Evolutionary conservation across 2,113 vertebrate species (phyloP), one percentile per base, ranked within the genome.

Genomic region (Poeciliopsis retropinna): DNA sequence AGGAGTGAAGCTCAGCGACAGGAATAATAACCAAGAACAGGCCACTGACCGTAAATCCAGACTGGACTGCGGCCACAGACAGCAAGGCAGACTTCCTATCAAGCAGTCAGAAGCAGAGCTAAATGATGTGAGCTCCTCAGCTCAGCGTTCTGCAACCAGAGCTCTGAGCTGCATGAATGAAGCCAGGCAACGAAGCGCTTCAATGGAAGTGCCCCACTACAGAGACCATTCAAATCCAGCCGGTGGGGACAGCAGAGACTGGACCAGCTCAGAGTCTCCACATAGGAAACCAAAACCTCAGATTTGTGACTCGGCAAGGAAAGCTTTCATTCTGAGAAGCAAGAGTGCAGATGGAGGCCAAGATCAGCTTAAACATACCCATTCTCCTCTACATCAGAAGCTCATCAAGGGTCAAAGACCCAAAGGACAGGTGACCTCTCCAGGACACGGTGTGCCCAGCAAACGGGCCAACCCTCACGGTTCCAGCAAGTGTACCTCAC

Each of bases 111-210:
- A 88, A 73, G 57, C 54, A 31, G 81, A 67, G 19, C 12, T 64
- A 19, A 79, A 64, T 37, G 76, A 89, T 7, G 5, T 64, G 28
- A 81, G 39, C 11, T 72, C 77, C 32, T 92, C 94, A 15, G 83
- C 96, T 88, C 94, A 94, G 82, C 94, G 95, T 83, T 89, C 91
- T 75, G 95, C 94, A 72, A 89, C 94, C 72, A 92, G 93, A 81
- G 94, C 93, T 82, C 92, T 94, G 86, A 90, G 85, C 62, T 88
- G 77, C 39, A 76, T 74, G 51, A 95, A 94, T 81, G 95, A 96
- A 84, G 92, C 84, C 64, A 90, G 92, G 65, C 87, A 93, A 64
- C 92, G 90, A 68, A 84, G 87, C 78, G 90, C 82, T 12, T 90
- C 92, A 1, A 88, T 92, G 79, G 92, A 93, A 70, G 92, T 87